phyloP scores from a whole-genome alignment of 2,113 vertebrate genomes.

The Morone chrysops region DNA sequence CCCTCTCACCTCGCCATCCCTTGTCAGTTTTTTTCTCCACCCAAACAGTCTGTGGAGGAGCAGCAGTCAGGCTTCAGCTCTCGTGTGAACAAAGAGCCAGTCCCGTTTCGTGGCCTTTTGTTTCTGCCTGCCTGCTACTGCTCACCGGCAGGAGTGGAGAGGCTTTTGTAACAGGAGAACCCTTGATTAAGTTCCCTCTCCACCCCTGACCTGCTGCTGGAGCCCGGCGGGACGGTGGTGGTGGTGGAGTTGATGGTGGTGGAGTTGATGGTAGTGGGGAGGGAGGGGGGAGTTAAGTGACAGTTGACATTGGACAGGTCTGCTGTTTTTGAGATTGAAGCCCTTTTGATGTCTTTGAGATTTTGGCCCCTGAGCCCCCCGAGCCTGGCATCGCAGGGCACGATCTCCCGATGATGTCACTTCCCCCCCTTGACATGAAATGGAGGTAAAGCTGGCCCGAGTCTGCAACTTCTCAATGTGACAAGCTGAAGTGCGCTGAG shows the following conservation, averaged over 20 bases:
- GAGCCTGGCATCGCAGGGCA: conserved; percentile 46
- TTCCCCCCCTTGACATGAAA: conserved; percentile 30
- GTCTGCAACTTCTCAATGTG: conserved; percentile 57
- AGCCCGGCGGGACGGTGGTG: conserved; percentile 48
- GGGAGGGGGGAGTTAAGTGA: conserved; percentile 75
- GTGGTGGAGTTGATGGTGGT: conserved; percentile 43
- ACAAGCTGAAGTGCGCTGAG: conserved; percentile 36
- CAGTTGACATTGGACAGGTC: conserved; percentile 81
- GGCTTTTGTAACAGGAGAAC: conserved; percentile 82
- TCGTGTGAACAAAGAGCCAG: conserved; percentile 50
- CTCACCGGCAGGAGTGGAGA: conserved; percentile 47
- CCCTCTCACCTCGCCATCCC: background rate
- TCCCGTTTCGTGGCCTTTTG: conserved; percentile 57
- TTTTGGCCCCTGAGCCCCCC: conserved; percentile 19
- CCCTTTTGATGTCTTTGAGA: conserved; percentile 63
- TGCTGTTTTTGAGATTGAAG: conserved; percentile 60
- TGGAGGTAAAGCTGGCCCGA: background rate
- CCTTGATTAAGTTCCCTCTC: conserved; percentile 81
- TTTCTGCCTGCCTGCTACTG: conserved; percentile 50
- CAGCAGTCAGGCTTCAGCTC: conserved; percentile 33
- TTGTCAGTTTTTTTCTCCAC: background rate
- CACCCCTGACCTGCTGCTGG: conserved; percentile 69
- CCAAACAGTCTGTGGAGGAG: conserved; percentile 30
- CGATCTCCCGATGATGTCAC: conserved; percentile 55
- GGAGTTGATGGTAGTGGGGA: conserved; percentile 16